Evolutionary conservation across 2,113 vertebrate species (phyloP).

Genomic region (Melanerpes formicivorus): DNA sequence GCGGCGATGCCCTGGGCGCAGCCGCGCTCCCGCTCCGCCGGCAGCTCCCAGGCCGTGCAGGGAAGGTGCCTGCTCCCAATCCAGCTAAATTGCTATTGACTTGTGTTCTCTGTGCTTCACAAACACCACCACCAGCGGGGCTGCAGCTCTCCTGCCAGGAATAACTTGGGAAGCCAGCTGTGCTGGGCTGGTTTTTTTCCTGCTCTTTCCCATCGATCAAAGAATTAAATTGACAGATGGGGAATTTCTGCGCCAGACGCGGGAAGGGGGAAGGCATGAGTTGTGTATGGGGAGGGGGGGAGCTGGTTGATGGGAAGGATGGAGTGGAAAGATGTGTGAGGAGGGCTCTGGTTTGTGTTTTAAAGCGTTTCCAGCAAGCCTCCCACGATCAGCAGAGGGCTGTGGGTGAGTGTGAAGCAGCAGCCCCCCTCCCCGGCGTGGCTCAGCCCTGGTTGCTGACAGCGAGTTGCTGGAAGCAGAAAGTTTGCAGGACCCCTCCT

Average conservation of each 20-base stretch:
- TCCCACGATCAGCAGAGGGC: neutral
- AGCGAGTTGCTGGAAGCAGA: neutral
- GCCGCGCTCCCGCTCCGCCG: neutral
- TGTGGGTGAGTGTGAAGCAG: neutral
- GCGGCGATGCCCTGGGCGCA: neutral
- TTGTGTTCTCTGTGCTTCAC: conserved; percentile 74
- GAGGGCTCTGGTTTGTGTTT: neutral
- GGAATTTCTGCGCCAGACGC: neutral
- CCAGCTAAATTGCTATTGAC: conserved; percentile 78
- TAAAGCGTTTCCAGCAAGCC: fast-evolving
- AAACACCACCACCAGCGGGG: conserved; percentile 72
- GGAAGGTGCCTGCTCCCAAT: conserved; percentile 73
- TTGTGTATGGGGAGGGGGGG: neutral
- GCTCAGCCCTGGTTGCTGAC: neutral
- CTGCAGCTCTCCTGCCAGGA: conserved; percentile 72
- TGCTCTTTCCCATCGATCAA: conserved; percentile 79
- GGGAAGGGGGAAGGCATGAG: conserved; percentile 24
- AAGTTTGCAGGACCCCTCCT: neutral
- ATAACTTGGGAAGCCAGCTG: conserved; percentile 77
- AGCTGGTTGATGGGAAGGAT: neutral
- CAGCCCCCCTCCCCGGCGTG: fast-evolving
- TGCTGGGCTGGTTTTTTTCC: conserved; percentile 53
- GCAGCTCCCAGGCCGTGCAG: conserved; percentile 64
- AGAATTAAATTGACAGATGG: conserved; percentile 77
- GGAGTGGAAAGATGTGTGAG: neutral